A percentile compares a stretch with the other conserved stretches of the same genome.
Evolutionary conservation across 2,888 invertebrate genomes (phyloP).

Genomic region (Cheilosia pagana): DNA sequence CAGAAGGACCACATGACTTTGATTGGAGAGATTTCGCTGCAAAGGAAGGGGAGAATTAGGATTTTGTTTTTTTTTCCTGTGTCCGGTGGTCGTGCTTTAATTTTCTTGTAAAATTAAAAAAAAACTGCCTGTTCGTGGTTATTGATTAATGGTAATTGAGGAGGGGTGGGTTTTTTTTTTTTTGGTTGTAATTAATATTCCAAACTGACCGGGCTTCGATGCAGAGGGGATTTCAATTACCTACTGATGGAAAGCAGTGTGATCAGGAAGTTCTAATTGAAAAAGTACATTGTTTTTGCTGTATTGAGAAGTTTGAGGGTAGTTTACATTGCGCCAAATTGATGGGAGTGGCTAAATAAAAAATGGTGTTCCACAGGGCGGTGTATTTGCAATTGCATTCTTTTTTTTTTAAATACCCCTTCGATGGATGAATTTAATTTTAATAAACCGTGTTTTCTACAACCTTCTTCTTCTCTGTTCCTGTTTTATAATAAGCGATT

Average conservation of each 20-base stretch:
- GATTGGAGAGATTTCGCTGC: constrained; percentile 83
- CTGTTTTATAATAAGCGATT: no score
- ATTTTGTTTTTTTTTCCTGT: not conserved
- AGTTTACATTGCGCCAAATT: no score
- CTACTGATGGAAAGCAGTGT: not conserved
- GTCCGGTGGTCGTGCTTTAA: constrained; percentile 2
- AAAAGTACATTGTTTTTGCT: not conserved
- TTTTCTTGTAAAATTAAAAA: constrained; percentile 38
- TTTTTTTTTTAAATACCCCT: no score
- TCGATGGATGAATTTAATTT: no score
- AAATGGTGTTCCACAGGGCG: no score
- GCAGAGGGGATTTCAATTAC: not conserved
- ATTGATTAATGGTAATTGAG: constrained; percentile 44
- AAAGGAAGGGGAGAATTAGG: constrained; percentile 71
- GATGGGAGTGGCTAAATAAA: no score
- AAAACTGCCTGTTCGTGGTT: constrained; percentile 57
- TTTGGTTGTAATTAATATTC: constrained; percentile 60
- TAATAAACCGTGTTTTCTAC: no score
- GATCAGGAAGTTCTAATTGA: not conserved
- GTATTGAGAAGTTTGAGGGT: not conserved
- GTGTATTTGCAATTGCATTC: no score
- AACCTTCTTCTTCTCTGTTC: no score
- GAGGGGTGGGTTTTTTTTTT: not conserved
- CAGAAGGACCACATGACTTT: constrained; percentile 83
- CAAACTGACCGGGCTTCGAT: not conserved